A percentile compares a stretch with the other conserved stretches of the same genome.
These are phyloP conservation scores for Catajapyx aquilonaris DNA, from an alignment of 1,140 invertebrate species.

Conservation along the genomic window DNA sequence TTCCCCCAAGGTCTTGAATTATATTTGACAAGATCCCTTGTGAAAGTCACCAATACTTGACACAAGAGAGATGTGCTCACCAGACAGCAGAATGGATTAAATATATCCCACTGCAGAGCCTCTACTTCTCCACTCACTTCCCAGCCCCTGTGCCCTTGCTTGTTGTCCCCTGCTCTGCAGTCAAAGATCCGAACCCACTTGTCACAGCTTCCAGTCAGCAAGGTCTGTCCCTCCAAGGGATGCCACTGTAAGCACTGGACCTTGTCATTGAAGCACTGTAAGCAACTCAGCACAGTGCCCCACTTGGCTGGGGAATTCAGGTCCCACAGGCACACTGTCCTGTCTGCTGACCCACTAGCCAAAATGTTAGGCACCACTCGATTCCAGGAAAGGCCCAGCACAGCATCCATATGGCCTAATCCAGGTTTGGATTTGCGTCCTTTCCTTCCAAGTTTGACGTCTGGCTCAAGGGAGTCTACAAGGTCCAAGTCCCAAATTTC, in stretches of 20 bases:
- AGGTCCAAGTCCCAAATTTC: slow-evolving; percentile 90
- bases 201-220: slow-evolving; percentile 54
- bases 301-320: slow-evolving; percentile 55
- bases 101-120: too few relatives aligned
- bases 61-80: too few relatives aligned
- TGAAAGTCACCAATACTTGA: too few relatives aligned
- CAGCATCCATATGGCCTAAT: slow-evolving; percentile 73
- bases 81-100: too few relatives aligned
- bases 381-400: slow-evolving; percentile 84
- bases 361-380: slow-evolving; percentile 49
- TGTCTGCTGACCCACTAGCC: slow-evolving; percentile 79
- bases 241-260: slow-evolving; percentile 77
- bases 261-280: slow-evolving; percentile 44
- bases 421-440: slow-evolving; percentile 49
- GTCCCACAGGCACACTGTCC: slow-evolving; percentile 81
- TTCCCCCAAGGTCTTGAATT: too few relatives aligned
- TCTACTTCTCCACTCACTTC: too few relatives aligned
- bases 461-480: slow-evolving; percentile 70
- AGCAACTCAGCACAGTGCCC: slow-evolving; percentile 25
- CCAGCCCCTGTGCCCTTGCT: too few relatives aligned
- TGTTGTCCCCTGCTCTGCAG: too few relatives aligned
- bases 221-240: slow-evolving; percentile 51
- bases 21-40: too few relatives aligned
- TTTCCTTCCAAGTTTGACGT: slow-evolving; percentile 53
- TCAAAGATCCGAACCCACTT: too few relatives aligned